Evolutionary conservation across 2,888 invertebrate species (phyloP), one percentile per base, ranked within the genome.

Genomic region (Cylindroiulus punctatus): DNA sequence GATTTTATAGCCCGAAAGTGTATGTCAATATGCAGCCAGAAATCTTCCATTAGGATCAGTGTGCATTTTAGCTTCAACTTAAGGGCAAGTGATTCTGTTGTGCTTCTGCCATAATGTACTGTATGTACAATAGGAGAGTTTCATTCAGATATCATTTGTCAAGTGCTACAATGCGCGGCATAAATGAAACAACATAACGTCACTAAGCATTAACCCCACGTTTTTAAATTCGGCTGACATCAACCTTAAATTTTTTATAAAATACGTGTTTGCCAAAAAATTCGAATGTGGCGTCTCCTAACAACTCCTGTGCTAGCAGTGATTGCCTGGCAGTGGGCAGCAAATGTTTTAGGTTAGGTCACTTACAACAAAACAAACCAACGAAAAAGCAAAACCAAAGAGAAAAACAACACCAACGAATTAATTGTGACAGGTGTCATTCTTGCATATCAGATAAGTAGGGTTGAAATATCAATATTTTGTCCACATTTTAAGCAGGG

Each of bases 101-200:
- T 26, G 30, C 26, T 2, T 76, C 30, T 76, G 30, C 30, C 26
- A 30, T 76, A 76, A 76, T 76, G 26, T 76, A 76, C 14, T 76
- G 30, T 30, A 76, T 36, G 36, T 36, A 36, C 36, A 36, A 7
- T 36, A 7, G 3, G 36, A 76, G 30, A 30, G 76, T 26, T 76
- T 76, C 30, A 76, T 76, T 30, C 76, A 76, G 26, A 65, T 65
- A 14, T 30, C 30, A 76, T 76, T 76, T 76, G 76, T 76, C 76
- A 76, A 76, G 76, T 14, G 57, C 57, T 10, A 57, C 22, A 22
- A 57, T 22, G 57, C 0, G 22, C 19, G 22, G 22, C 8, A 22
- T 0, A 57, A 57, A 22, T 22, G 7, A 1, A 5, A 22, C 22
- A 7, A 57, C 7, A 57, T 22, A 5, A 57, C 57, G 57, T 57